phyloP scores from a whole-genome alignment of 2,113 vertebrate genomes.

The Meleagris gallopavo region DNA sequence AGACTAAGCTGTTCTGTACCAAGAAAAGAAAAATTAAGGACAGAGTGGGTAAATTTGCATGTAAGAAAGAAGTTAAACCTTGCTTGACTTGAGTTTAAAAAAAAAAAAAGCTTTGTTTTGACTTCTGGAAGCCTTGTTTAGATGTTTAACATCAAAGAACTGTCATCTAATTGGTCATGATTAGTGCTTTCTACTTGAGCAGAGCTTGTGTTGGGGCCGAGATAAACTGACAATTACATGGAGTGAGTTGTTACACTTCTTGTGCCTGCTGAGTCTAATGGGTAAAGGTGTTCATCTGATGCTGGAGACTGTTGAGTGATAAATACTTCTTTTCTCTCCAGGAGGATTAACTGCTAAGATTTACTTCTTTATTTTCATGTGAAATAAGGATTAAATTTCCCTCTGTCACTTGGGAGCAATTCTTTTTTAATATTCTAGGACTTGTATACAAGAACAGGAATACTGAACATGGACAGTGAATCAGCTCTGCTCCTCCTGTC shows the following conservation, averaged over 20 bases:
- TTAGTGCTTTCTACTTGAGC: not conserved
- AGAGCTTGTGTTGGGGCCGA: not conserved
- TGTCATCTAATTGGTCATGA: not conserved
- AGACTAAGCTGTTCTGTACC: not conserved
- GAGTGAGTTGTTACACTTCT: not conserved
- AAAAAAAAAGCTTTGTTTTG: not conserved
- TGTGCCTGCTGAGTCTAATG: not conserved
- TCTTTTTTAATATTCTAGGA: not conserved
- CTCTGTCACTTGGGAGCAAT: not conserved
- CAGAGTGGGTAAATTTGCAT: not conserved
- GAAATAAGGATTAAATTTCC: not conserved
- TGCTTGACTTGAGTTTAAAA: not conserved
- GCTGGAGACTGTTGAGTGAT: not conserved
- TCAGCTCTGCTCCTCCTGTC: not conserved
- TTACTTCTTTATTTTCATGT: not conserved
- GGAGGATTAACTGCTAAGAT: not conserved
- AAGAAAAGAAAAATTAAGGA: not conserved
- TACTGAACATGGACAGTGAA: not conserved
- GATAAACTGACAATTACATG: not conserved
- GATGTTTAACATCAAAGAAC: not conserved
- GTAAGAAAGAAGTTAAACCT: not conserved
- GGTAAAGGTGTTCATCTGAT: not conserved
- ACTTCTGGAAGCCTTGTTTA: not conserved
- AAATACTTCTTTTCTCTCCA: not conserved
- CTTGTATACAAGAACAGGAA: not conserved